phyloP scores from a whole-genome alignment of 1,140 invertebrate species.

The Hypothenemus hampei region DNA sequence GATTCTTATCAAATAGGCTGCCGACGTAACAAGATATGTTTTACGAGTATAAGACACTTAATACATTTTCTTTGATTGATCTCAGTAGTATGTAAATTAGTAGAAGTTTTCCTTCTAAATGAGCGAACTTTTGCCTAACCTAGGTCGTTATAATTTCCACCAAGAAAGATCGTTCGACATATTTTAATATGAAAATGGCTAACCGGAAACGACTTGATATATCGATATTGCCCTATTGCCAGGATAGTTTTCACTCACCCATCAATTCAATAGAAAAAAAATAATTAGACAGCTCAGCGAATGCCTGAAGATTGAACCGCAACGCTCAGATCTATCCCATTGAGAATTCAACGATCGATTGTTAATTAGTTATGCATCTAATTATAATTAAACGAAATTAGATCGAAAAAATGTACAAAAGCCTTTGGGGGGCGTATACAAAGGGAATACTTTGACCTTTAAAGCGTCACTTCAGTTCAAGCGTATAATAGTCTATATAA shows the following conservation, averaged over 20 bases:
- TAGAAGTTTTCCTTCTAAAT: too few species aligned
- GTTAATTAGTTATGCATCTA: background rate
- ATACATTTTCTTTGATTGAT: too few species aligned
- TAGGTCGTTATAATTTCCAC: too few species aligned
- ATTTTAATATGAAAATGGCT: background rate
- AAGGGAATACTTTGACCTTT: conserved; percentile 18
- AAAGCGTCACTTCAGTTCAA: conserved; percentile 9
- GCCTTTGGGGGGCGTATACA: conserved; percentile 2
- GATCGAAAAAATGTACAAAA: conserved; percentile 4
- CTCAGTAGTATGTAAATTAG: too few species aligned
- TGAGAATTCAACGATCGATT: too few species aligned
- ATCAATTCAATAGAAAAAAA: background rate
- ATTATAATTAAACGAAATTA: conserved; percentile 5
- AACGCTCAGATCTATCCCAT: too few species aligned
- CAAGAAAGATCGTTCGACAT: background rate
- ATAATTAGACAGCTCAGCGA: too few species aligned
- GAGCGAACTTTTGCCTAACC: too few species aligned
- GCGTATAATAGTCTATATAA: conserved; percentile 20
- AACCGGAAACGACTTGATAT: background rate
- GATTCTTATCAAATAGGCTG: too few species aligned
- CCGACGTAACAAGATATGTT: too few species aligned
- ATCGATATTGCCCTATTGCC: conserved; percentile 2
- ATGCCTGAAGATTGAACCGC: too few species aligned
- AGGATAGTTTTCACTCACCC: background rate
- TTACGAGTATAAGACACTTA: too few species aligned